Conservation (phyloP, 1,140 invertebrate genomes). For the Camponotus floridanus region DNA sequence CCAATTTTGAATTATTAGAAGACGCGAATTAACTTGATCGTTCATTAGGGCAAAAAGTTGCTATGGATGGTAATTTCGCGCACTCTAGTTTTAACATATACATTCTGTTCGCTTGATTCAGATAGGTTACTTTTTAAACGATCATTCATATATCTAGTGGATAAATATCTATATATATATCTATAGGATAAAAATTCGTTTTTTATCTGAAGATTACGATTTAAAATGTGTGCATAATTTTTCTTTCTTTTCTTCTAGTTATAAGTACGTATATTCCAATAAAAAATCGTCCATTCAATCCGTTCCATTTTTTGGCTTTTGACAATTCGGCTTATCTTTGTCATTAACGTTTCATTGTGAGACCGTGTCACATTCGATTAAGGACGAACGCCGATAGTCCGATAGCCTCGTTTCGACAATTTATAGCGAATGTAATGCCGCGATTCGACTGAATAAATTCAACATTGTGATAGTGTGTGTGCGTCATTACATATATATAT, state of each 20-base stretch:
- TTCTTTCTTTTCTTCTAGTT: too few species aligned
- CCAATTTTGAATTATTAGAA: neutral
- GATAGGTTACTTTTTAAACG: neutral
- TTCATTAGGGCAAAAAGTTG: neutral
- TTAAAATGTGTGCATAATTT: too few species aligned
- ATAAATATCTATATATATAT: too few species aligned
- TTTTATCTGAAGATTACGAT: too few species aligned
- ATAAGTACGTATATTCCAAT: neutral
- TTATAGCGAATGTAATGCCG: constrained; percentile 42
- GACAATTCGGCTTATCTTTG: constrained; percentile 52
- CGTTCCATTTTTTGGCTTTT: constrained; percentile 21
- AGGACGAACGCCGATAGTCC: constrained; percentile 45
- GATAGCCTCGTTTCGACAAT: constrained; percentile 51
- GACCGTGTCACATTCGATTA: constrained; percentile 45
- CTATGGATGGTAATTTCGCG: neutral
- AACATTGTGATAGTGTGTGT: constrained; percentile 27
- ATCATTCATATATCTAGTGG: too few species aligned
- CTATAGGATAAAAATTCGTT: too few species aligned
- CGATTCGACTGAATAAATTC: constrained; percentile 45
- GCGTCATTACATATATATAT: neutral
- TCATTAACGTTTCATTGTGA: constrained; percentile 60
- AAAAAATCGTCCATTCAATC: constrained; percentile 15
- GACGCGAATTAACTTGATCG: neutral
- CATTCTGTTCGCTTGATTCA: neutral
- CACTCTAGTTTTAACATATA: neutral